phyloP scores from a whole-genome alignment of 1,140 invertebrate genomes.

The Tetragonula clypearis region DNA sequence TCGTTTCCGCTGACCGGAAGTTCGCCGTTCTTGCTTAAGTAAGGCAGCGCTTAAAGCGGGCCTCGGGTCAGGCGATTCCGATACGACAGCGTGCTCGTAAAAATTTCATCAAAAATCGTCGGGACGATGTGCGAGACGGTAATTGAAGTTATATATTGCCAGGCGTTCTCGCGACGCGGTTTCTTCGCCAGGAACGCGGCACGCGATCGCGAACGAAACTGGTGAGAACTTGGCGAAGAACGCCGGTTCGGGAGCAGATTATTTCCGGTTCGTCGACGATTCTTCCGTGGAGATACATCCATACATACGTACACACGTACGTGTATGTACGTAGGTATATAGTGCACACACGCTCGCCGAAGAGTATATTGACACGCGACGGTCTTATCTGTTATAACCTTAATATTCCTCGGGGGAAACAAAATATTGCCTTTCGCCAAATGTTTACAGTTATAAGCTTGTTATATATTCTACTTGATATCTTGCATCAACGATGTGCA shows the following conservation, averaged over 20 bases:
- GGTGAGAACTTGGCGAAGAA: not conserved
- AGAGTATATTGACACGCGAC: not conserved
- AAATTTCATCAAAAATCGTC: conserved; percentile 25
- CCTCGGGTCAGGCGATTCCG: conserved; percentile 5
- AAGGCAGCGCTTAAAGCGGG: not conserved
- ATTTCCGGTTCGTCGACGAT: not conserved
- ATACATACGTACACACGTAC: not conserved
- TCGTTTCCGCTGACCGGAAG: conserved; percentile 29
- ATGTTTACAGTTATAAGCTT: not conserved
- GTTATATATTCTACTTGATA: not conserved
- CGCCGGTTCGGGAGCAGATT: not conserved
- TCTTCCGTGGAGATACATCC: not conserved
- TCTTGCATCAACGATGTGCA: not conserved
- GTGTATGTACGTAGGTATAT: too few relatives aligned
- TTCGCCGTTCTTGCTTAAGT: not conserved
- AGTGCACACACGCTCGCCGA: too few relatives aligned
- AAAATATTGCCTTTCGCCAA: not conserved
- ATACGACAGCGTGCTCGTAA: not conserved
- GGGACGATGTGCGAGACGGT: not conserved
- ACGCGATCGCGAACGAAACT: not conserved
- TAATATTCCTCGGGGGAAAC: not conserved
- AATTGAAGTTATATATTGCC: conserved; percentile 31
- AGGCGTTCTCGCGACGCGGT: not conserved
- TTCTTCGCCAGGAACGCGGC: not conserved
- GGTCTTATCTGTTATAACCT: not conserved